These are phyloP conservation scores for Arnoldichthys spilopterus DNA, from an alignment of 2,797 vertebrate species.

Conservation along the genomic window DNA sequence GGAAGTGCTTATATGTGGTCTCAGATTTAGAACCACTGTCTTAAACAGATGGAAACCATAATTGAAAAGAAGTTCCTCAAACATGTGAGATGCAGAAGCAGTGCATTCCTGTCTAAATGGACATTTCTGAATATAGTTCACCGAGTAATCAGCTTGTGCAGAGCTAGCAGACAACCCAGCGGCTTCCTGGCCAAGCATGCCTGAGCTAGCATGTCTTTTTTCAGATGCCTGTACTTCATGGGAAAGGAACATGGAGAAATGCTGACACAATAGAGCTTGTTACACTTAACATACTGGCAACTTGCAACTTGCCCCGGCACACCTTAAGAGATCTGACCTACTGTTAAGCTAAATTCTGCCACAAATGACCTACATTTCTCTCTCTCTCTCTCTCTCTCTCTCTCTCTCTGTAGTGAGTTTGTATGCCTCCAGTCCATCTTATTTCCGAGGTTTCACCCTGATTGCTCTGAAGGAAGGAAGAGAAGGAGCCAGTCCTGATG, in stretches of 20 bases:
- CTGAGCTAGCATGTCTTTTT: constrained; percentile 45
- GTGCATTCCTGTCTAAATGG: background rate
- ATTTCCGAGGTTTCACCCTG: constrained; percentile 94
- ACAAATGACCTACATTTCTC: constrained; percentile 67
- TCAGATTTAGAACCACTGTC: too few species aligned
- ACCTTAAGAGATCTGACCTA: constrained; percentile 49
- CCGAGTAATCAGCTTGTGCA: background rate
- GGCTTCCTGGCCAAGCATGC: constrained; percentile 33
- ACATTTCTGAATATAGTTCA: background rate
- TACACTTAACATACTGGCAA: constrained; percentile 28
- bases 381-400: constrained; percentile 30
- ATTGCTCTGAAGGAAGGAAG: constrained; percentile 92
- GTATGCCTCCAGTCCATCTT: constrained; percentile 88
- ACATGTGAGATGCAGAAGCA: too few species aligned
- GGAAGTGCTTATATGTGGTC: too few species aligned
- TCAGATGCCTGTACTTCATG: constrained; percentile 38
- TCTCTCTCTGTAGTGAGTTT: constrained; percentile 82
- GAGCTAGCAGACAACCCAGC: constrained; percentile 18
- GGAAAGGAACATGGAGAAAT: constrained; percentile 50
- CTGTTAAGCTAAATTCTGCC: constrained; percentile 41
- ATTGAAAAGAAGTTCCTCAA: too few species aligned
- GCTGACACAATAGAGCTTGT: constrained; percentile 22
- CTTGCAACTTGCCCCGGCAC: constrained; percentile 55
- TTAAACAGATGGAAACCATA: too few species aligned
- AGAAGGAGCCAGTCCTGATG: constrained; percentile 88